A percentile compares a stretch with the other conserved stretches of the same genome.
Evolutionary conservation across 2,888 invertebrate genomes (phyloP).

Genomic region (Drosophila paramelanica): DNA sequence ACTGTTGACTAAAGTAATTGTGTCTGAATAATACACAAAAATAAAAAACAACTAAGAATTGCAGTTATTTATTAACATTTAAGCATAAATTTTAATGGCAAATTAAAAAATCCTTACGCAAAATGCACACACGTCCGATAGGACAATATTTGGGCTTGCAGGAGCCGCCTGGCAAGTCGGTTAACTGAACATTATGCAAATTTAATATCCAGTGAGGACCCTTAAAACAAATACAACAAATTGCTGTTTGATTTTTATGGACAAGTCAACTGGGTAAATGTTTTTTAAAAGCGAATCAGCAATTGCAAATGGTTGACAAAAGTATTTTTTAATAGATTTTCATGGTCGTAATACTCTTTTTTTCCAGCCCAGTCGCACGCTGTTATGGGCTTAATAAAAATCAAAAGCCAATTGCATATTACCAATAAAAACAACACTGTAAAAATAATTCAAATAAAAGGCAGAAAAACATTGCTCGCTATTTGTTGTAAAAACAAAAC

Average conservation of each 20-base stretch:
- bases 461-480: conserved; percentile 20
- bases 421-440: conserved; percentile 45
- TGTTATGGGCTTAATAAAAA: conserved; percentile 59
- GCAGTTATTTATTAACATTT: background rate
- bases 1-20: too few species aligned
- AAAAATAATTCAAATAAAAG: conserved; percentile 39
- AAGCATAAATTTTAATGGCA: background rate
- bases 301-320: conserved; percentile 52
- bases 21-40: background rate
- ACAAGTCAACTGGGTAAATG: conserved; percentile 38
- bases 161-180: conserved; percentile 17
- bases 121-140: background rate
- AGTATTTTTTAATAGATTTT: conserved; percentile 60
- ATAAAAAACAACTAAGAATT: background rate
- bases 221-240: conserved; percentile 30
- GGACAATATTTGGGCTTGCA: background rate
- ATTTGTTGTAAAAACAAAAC: conserved; percentile 43
- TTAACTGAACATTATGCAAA: conserved; percentile 50
- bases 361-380: conserved; percentile 27
- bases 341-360: conserved; percentile 40
- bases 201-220: conserved; percentile 29
- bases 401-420: conserved; percentile 47
- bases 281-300: conserved; percentile 61
- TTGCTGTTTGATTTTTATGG: conserved; percentile 55
- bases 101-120: background rate